Conservation (phyloP, 2,888 invertebrate species). For the Linhomoeus sp. region DNA sequence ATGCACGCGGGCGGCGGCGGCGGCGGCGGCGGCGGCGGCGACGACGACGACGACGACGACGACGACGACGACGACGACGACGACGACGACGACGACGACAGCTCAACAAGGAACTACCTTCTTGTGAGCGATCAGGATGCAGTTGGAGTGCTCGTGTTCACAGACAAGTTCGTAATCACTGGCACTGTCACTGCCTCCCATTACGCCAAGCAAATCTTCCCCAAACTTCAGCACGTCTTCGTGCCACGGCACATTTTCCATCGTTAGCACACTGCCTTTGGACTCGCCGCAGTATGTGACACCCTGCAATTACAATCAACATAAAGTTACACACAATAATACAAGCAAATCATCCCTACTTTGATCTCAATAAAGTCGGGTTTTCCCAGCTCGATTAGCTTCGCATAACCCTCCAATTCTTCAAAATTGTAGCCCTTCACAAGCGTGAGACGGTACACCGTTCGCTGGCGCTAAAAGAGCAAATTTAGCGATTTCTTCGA, state of each 20-base stretch:
- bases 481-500: neutral
- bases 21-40: too few species aligned
- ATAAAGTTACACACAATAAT: conserved; percentile 2
- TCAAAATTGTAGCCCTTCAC: conserved; percentile 41
- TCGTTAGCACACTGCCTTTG: conserved; percentile 36
- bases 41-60: too few species aligned
- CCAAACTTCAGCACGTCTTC: conserved; percentile 30
- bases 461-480: conserved; percentile 34
- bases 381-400: conserved; percentile 35
- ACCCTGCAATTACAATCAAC: conserved; percentile 28
- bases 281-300: conserved; percentile 42
- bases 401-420: conserved; percentile 38
- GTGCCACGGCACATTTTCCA: conserved; percentile 43
- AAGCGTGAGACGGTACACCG: conserved; percentile 40
- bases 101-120: conserved; percentile 32
- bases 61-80: too few species aligned
- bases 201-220: conserved; percentile 26
- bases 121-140: conserved; percentile 37
- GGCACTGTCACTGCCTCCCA: too few species aligned
- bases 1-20: too few species aligned
- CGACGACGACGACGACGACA: too few species aligned
- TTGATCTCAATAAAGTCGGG: conserved; percentile 43
- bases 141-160: conserved; percentile 43
- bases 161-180: conserved; percentile 37
- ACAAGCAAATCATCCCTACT: conserved; percentile 12